Evolutionary conservation across 1,140 invertebrate species (phyloP), one percentile per base, ranked within the genome.

Genomic region (Mizuhopecten yessoensis): DNA sequence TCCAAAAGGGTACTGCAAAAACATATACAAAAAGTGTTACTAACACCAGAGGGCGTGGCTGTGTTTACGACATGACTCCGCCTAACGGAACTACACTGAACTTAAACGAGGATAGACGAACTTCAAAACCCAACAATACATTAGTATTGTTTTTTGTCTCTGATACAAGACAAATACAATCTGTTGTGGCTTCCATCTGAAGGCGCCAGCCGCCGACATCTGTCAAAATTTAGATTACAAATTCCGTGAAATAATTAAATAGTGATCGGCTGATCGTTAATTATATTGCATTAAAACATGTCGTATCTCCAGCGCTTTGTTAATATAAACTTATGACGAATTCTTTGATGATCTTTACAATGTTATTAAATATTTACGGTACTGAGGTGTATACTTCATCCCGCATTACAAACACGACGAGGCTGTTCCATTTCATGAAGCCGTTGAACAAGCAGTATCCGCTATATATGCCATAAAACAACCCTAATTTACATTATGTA

Each of bases 281-380:
- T 17, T 17, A 49, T 49, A 20, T 49, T 49, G 45, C 11, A 49
- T 2, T 49, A 49, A 5, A 49, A 49, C 45, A 1, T 49, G 1
- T 49, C 5, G n/a, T 75, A 75, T 29, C 5, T 1, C 17, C n/a
- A 75, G 23, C 5, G 23, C 5, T 75, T n/a, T 29, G n/a, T 75
- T 75, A 29, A 75, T 29, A 75, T 17, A 75, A 1, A n/a, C 1
- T 29, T 17, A 0, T 75, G 2, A 13, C 29, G 57, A 75, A 29
- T n/a, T 75, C 10, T 75, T 75, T 75, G 3, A 75, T 29, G 57
- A 17, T 75, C 9, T 75, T 75, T n/a, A 5, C 5, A n/a, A 29
- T 75, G 11, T 75, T 29, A 75, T 75, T 29, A 75, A 75, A 75
- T 75, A 75, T 75, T 75, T 75, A 75, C 57, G 7, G n/a, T 75